Percentiles rank a stretch among this genome's conserved stretches.
These are phyloP conservation scores for Benitochromis conjunctus DNA, from an alignment of 2,113 vertebrate species.

Conservation along the genomic window DNA sequence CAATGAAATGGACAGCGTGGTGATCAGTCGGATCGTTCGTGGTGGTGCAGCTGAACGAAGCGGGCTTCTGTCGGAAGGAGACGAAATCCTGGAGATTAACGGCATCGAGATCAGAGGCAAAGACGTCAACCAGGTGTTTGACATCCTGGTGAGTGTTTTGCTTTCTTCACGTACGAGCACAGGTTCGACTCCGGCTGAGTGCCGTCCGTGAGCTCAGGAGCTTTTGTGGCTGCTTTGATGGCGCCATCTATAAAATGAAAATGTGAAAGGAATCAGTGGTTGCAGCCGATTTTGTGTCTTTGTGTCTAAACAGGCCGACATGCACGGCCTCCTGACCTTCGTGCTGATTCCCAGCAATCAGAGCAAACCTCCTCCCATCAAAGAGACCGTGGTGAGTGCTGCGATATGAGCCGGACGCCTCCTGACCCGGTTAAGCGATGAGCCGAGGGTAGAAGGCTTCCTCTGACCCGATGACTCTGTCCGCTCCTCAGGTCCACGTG, in stretches of 20 bases:
- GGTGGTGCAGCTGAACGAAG: slow-evolving; percentile 95
- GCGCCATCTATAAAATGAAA: too few relatives aligned
- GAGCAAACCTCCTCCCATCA: slow-evolving; percentile 82
- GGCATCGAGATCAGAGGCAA: slow-evolving; percentile 94
- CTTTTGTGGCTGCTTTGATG: neutral
- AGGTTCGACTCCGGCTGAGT: neutral
- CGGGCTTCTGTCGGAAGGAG: slow-evolving; percentile 91
- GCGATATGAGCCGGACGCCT: rapidly evolving
- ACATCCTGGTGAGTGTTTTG: slow-evolving; percentile 82
- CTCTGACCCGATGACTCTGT: neutral
- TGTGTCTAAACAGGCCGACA: slow-evolving; percentile 82
- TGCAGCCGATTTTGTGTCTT: neutral
- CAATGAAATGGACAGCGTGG: slow-evolving; percentile 96
- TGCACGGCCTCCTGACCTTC: slow-evolving; percentile 97
- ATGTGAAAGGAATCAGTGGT: neutral
- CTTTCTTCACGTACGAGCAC: neutral
- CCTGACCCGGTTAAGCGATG: rapidly evolving
- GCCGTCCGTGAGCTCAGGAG: neutral
- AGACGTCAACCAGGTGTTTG: slow-evolving; percentile 98
- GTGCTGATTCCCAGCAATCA: slow-evolving; percentile 91
- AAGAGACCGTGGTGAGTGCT: slow-evolving; percentile 92
- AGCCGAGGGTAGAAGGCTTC: neutral
- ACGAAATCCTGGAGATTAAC: slow-evolving; percentile 96
- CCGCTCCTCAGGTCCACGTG: slow-evolving; percentile 82
- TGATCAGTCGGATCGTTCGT: slow-evolving; percentile 96